Evolutionary conservation across 2,888 invertebrate genomes (phyloP).

Genomic region (Thyatira batis): DNA sequence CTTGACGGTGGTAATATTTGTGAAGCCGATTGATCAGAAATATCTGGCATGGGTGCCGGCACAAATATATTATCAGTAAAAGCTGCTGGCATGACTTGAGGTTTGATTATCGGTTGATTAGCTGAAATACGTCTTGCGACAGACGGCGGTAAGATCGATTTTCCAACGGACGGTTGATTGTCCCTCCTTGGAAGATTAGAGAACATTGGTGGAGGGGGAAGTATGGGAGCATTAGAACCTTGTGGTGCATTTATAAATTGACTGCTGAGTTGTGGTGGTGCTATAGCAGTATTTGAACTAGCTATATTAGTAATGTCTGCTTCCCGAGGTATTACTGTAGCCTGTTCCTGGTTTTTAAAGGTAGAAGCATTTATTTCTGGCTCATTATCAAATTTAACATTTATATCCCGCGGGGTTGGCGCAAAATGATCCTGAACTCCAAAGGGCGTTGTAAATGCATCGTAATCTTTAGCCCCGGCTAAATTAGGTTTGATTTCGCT

Average conservation of each 20-base stretch:
- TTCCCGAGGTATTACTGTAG: neutral
- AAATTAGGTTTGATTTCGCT: slow-evolving; percentile 17
- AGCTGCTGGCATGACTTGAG: slow-evolving; percentile 34
- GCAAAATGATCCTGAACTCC: neutral
- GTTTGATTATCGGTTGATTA: slow-evolving; percentile 60
- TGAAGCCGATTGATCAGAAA: neutral
- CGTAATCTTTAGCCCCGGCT: neutral
- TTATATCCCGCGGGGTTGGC: neutral
- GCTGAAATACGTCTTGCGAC: slow-evolving; percentile 67
- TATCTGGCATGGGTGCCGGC: slow-evolving; percentile 38
- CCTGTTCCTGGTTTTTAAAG: neutral
- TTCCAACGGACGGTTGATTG: slow-evolving; percentile 40
- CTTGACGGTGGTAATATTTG: neutral
- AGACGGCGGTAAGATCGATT: slow-evolving; percentile 66
- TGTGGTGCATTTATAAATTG: neutral
- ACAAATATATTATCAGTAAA: slow-evolving; percentile 57
- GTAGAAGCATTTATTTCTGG: neutral
- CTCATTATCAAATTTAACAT: neutral
- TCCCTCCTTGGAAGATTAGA: slow-evolving; percentile 48
- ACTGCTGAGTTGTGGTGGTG: neutral
- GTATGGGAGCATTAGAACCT: slow-evolving; percentile 39
- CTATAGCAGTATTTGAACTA: neutral
- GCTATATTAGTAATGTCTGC: neutral
- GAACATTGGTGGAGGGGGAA: slow-evolving; percentile 75
- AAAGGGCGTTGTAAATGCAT: neutral